These are phyloP conservation scores for Anisognathus igniventris DNA, from an alignment of 2,797 vertebrate genomes.

Conservation along the genomic window DNA sequence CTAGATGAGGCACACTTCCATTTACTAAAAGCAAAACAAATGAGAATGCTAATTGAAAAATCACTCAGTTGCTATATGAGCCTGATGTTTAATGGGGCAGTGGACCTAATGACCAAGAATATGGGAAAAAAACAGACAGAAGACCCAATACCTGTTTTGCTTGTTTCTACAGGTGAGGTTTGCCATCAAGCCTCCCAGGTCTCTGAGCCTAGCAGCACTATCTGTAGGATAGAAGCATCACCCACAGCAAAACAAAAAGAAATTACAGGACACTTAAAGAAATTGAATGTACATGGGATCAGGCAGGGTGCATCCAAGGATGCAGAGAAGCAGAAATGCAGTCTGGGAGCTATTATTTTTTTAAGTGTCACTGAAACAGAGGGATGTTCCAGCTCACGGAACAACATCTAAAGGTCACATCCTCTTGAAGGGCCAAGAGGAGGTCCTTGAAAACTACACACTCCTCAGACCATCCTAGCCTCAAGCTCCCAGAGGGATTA, in stretches of 20 bases:
- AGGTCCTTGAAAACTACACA: not conserved
- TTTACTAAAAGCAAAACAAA: not conserved
- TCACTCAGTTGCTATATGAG: not conserved
- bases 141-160: not conserved
- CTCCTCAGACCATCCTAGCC: not conserved
- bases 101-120: not conserved
- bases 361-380: not conserved
- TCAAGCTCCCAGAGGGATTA: not conserved
- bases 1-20: not conserved
- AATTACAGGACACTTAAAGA: not conserved
- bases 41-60: not conserved
- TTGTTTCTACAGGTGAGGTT: not conserved
- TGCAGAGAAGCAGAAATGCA: not conserved
- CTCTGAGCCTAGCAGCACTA: not conserved
- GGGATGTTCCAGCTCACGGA: not conserved
- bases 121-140: not conserved
- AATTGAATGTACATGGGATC: not conserved
- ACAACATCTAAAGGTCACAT: not conserved
- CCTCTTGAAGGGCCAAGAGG: not conserved
- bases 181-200: not conserved
- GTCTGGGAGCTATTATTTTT: not conserved
- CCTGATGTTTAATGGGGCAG: not conserved
- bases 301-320: not conserved
- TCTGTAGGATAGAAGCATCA: not conserved
- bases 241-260: not conserved